These are phyloP conservation scores for rabbit (Oryctolagus cuniculus) DNA, from an alignment of 2,113 vertebrate species.

Conservation along the genomic window DNA sequence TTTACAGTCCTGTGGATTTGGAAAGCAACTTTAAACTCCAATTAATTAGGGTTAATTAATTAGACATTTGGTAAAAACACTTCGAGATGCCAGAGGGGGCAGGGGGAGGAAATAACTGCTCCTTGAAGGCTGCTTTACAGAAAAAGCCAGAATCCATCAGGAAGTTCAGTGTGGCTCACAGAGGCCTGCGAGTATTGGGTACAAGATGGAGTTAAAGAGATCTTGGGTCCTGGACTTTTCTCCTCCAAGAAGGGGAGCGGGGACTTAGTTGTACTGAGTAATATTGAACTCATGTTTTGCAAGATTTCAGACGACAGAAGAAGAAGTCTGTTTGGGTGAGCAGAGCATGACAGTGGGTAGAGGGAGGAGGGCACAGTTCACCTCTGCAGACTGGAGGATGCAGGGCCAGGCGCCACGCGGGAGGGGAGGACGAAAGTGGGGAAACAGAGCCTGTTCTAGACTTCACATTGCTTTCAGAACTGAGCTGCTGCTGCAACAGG, in stretches of 20 bases:
- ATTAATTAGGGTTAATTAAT: constrained; percentile 81
- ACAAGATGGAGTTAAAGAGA: constrained; percentile 15
- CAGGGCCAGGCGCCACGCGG: not conserved
- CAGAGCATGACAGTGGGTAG: not conserved
- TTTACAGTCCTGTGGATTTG: constrained; percentile 59
- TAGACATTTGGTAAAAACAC: constrained; percentile 65
- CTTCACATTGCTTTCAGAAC: not conserved
- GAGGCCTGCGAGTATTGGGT: not conserved
- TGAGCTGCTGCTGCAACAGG: not conserved
- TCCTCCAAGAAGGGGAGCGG: not conserved
- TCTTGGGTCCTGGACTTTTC: constrained; percentile 22
- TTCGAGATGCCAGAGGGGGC: constrained; percentile 31
- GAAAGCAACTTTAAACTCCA: constrained; percentile 70
- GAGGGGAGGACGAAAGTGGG: not conserved
- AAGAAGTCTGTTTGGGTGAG: not conserved
- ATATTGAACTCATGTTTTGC: not conserved
- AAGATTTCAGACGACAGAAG: not conserved
- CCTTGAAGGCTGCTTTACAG: constrained; percentile 37
- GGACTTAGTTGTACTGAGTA: not conserved
- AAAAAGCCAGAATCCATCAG: constrained; percentile 20
- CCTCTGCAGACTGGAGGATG: not conserved
- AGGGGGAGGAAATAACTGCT: constrained; percentile 14
- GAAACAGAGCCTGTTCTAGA: fast-evolving
- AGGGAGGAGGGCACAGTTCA: fast-evolving
- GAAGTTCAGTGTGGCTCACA: constrained; percentile 51